phyloP scores from a whole-genome alignment of 2,797 vertebrate species.

The Sebastiscus albofasciatus region DNA sequence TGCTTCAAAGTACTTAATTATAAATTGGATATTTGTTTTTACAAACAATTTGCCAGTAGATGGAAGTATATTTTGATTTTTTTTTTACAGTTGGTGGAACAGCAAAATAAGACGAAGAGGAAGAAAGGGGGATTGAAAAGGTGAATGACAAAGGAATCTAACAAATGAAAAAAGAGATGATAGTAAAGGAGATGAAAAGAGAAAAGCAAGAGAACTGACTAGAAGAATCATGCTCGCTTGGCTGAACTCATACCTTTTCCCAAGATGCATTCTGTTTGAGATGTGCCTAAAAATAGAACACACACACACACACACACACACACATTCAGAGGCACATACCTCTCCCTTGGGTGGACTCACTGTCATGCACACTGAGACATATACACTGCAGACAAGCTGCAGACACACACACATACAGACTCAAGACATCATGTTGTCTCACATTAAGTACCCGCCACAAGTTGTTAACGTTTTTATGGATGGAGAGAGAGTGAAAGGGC shows the following conservation, averaged over 20 bases:
- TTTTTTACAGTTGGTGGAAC: not conserved
- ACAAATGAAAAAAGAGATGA: conserved; percentile 5
- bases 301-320: conserved; percentile 14
- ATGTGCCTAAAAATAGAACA: conserved; percentile 73
- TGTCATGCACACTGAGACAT: conserved; percentile 63
- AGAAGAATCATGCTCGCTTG: conserved; percentile 59
- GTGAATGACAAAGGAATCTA: conserved; percentile 8
- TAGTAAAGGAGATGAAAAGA: conserved; percentile 1
- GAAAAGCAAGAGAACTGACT: conserved; percentile 49
- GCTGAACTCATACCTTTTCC: conserved; percentile 73
- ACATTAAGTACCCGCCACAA: conserved; percentile 53
- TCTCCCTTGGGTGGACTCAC: conserved; percentile 67
- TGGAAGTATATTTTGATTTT: not conserved
- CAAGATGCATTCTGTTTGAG: conserved; percentile 72
- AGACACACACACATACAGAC: conserved; percentile 48
- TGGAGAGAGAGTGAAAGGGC: not conserved
- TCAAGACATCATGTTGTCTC: conserved; percentile 58
- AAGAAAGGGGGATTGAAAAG: not conserved
- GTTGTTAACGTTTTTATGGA: conserved; percentile 39
- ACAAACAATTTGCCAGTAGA: conserved; percentile 12
- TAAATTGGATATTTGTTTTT: not conserved
- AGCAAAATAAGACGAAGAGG: not conserved
- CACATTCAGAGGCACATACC: conserved; percentile 17
- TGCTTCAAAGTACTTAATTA: not conserved
- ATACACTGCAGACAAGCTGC: conserved; percentile 56